phyloP scores from a whole-genome alignment of 2,888 invertebrate genomes.

The Thera britannica region DNA sequence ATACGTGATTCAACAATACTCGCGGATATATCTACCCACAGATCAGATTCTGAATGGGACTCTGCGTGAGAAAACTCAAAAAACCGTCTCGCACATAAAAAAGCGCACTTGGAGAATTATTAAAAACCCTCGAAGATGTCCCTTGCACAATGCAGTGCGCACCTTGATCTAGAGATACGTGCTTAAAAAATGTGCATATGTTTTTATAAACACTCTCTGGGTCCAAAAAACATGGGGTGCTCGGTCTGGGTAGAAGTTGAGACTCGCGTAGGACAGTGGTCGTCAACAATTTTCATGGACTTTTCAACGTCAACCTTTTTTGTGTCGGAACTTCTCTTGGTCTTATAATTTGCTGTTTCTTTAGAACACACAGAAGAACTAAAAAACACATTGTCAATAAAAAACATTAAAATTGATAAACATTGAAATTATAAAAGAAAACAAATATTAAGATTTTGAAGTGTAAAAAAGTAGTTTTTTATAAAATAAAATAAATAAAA shows the following conservation, averaged over 20 bases:
- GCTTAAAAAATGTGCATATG: conserved; percentile 83
- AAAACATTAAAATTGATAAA: no score
- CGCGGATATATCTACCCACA: conserved; percentile 84
- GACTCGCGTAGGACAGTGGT: conserved; percentile 45
- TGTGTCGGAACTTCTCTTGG: no score
- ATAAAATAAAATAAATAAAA: no score
- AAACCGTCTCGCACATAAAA: conserved; percentile 79
- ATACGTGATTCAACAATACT: conserved; percentile 66
- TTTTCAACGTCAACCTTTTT: not conserved
- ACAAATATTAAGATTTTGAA: no score
- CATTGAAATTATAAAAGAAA: no score
- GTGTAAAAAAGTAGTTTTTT: no score
- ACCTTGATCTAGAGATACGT: conserved; percentile 77
- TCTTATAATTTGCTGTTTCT: no score
- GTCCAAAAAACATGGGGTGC: conserved; percentile 68
- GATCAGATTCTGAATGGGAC: conserved; percentile 72
- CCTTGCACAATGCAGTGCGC: conserved; percentile 71
- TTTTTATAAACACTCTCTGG: conserved; percentile 78
- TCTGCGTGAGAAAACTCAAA: conserved; percentile 83
- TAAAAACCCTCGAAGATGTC: conserved; percentile 78
- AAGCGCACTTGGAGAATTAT: conserved; percentile 76
- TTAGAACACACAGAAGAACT: no score
- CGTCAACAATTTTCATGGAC: conserved; percentile 51
- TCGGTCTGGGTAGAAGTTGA: conserved; percentile 28
- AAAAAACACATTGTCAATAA: no score